Percentiles rank a stretch among this genome's conserved stretches.
These are phyloP conservation scores for Sigmodon hispidus DNA, from an alignment of 2,113 vertebrate genomes.

Conservation along the genomic window DNA sequence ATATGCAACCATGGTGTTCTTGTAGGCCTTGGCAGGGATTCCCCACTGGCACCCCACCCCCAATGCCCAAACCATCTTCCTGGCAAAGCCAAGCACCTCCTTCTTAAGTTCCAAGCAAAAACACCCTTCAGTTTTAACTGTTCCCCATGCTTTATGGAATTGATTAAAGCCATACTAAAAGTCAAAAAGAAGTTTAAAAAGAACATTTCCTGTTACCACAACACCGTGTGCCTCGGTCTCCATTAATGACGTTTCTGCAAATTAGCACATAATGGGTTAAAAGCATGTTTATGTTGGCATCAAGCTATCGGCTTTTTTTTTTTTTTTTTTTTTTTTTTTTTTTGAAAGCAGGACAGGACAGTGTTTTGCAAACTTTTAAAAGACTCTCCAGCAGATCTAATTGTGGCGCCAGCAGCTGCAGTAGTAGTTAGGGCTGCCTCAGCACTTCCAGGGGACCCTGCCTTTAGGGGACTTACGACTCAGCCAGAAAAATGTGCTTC, in stretches of 20 bases:
- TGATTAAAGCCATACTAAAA: constrained; percentile 87
- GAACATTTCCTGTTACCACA: constrained; percentile 85
- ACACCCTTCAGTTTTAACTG: constrained; percentile 71
- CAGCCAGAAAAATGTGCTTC: constrained; percentile 87
- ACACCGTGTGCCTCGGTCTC: constrained; percentile 74
- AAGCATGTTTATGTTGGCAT: constrained; percentile 89
- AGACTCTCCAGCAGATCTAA: constrained; percentile 87
- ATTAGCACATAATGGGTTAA: constrained; percentile 89
- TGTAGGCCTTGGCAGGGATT: constrained; percentile 38
- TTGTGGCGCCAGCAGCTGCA: constrained; percentile 85
- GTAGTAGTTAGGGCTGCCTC: constrained; percentile 85
- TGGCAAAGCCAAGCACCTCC: constrained; percentile 75
- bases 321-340: constrained; percentile 61
- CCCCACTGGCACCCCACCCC: not conserved
- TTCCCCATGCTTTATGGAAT: constrained; percentile 84
- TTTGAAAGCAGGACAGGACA: constrained; percentile 85
- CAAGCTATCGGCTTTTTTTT: constrained; percentile 77
- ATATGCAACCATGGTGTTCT: not conserved
- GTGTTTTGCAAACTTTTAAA: constrained; percentile 86
- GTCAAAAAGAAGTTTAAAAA: constrained; percentile 82
- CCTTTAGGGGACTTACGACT: constrained; percentile 87
- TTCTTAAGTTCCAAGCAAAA: constrained; percentile 80
- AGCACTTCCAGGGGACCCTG: constrained; percentile 88
- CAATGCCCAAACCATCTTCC: constrained; percentile 67
- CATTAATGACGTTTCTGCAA: constrained; percentile 87